phyloP scores from a whole-genome alignment of 2,113 vertebrate species.

The Pachyramphus minor region DNA sequence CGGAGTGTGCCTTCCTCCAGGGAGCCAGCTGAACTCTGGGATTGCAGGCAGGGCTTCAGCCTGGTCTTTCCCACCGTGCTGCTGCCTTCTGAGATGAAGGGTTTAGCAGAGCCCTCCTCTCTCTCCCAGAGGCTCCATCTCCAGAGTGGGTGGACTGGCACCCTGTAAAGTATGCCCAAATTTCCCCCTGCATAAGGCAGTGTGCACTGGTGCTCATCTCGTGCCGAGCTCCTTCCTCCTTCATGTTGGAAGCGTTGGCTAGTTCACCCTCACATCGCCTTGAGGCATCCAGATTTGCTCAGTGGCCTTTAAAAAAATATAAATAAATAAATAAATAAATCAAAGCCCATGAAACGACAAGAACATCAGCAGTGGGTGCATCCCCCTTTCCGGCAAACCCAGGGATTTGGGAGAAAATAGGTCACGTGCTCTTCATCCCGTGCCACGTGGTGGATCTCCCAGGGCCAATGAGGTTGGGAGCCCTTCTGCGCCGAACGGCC shows the following conservation, averaged over 20 bases:
- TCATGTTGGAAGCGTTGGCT: background rate
- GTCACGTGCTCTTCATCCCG: slow-evolving; percentile 74
- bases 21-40: background rate
- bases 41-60: background rate
- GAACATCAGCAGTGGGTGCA: slow-evolving; percentile 45
- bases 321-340: background rate
- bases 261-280: slow-evolving; percentile 34
- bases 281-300: slow-evolving; percentile 65
- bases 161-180: background rate
- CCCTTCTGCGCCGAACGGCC: slow-evolving; percentile 53
- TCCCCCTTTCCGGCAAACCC: slow-evolving; percentile 69
- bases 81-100: background rate
- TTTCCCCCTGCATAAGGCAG: background rate
- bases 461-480: slow-evolving; percentile 80
- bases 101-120: background rate
- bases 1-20: accelerated
- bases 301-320: slow-evolving; percentile 42
- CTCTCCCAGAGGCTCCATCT: accelerated
- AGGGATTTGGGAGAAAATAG: slow-evolving; percentile 77
- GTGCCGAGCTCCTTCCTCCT: background rate
- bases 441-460: slow-evolving; percentile 76
- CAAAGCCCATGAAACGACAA: slow-evolving; percentile 64
- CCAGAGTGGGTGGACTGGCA: accelerated
- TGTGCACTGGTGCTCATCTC: accelerated
- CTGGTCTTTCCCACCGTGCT: background rate